A percentile compares a stretch with the other conserved stretches of the same genome.
Conservation (phyloP, 2,797 vertebrate species). For the Chelonia mydas region DNA sequence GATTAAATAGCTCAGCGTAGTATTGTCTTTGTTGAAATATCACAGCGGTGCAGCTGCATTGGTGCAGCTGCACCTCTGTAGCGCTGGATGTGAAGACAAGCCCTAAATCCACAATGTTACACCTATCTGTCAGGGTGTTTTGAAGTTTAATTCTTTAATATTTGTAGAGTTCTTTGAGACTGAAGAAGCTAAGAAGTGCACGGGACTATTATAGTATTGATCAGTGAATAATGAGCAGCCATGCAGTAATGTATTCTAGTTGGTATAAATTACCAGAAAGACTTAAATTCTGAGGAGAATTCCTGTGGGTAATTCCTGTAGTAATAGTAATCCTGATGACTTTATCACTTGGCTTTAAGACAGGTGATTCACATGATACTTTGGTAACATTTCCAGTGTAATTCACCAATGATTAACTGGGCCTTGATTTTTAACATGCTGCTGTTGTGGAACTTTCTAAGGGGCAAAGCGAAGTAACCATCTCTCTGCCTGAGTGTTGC, state of each 20-base stretch:
- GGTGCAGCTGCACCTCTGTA: background rate
- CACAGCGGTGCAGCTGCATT: background rate
- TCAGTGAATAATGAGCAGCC: background rate
- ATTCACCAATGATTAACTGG: background rate
- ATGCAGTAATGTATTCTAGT: background rate
- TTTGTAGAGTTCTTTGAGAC: background rate
- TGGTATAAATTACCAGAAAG: background rate
- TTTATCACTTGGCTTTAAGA: background rate
- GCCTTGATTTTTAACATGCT: background rate
- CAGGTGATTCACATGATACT: background rate
- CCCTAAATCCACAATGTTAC: background rate
- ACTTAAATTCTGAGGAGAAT: background rate
- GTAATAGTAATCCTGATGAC: background rate
- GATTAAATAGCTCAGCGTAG: background rate
- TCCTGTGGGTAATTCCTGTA: background rate
- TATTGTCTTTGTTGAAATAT: background rate
- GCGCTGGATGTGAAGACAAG: background rate
- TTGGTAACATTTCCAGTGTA: background rate
- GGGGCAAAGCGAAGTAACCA: background rate
- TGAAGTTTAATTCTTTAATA: background rate
- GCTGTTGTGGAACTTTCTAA: background rate
- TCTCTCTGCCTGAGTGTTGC: accelerated
- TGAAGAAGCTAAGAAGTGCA: background rate
- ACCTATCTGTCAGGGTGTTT: accelerated
- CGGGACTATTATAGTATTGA: background rate